These are phyloP conservation scores for Sebastiscus albofasciatus DNA, from an alignment of 2,797 vertebrate genomes.

Conservation along the genomic window DNA sequence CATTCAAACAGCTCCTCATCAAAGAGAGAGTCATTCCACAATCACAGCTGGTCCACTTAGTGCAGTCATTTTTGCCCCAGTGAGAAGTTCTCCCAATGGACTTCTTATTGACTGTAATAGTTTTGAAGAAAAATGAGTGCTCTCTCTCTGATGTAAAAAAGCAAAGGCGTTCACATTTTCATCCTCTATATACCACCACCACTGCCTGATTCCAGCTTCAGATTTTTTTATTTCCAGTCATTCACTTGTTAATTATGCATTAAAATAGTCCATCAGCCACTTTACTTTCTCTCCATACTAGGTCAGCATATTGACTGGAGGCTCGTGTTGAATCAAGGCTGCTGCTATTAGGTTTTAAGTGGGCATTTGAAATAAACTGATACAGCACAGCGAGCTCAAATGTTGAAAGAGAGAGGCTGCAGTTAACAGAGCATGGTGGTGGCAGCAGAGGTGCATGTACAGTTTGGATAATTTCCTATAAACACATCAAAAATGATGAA, in stretches of 20 bases:
- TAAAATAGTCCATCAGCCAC: conserved; percentile 7
- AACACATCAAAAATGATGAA: conserved; percentile 15
- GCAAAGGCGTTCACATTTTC: background rate
- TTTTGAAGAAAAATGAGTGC: background rate
- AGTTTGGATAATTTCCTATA: conserved; percentile 1
- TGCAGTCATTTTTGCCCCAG: background rate
- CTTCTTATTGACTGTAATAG: background rate
- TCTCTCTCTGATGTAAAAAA: background rate
- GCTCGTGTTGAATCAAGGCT: conserved; percentile 14
- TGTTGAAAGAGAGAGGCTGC: background rate
- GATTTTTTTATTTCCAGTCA: background rate
- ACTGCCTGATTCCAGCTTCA: background rate
- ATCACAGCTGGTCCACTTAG: background rate
- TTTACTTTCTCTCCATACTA: conserved; percentile 8
- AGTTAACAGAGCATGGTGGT: background rate
- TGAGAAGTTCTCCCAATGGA: background rate
- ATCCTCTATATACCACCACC: background rate
- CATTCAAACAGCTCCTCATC: background rate
- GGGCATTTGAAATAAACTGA: conserved; percentile 16
- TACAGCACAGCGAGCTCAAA: conserved; percentile 6
- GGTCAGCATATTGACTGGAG: conserved; percentile 26
- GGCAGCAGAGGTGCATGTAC: background rate
- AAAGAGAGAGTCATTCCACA: background rate
- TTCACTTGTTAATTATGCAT: conserved; percentile 51
- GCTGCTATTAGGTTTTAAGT: conserved; percentile 1